A percentile compares a stretch with the other conserved stretches of the same genome.
Evolutionary conservation across 2,797 vertebrate species (phyloP).

Genomic region (Parauchenoglanis punctatus): DNA sequence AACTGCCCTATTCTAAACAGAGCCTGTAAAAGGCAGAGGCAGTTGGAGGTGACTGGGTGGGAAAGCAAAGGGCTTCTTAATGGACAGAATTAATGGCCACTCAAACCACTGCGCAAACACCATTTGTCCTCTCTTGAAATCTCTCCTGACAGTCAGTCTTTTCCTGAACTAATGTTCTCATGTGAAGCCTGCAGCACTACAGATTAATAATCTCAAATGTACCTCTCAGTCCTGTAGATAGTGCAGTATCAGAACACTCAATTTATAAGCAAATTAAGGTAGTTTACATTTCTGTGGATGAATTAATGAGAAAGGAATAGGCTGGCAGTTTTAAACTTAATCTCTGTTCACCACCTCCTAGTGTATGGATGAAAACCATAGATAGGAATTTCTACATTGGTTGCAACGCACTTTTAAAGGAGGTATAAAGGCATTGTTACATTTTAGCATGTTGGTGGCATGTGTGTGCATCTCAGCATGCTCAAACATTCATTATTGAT

Average conservation of each 20-base stretch:
- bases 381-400: not conserved
- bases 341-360: not conserved
- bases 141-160: constrained; percentile 50
- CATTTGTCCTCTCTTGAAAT: constrained; percentile 54
- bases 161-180: constrained; percentile 54
- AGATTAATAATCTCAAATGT: constrained; percentile 37
- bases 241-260: not conserved
- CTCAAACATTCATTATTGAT: not conserved
- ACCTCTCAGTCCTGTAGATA: constrained; percentile 22
- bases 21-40: constrained; percentile 45
- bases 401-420: not conserved
- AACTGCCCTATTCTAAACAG: constrained; percentile 39
- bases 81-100: constrained; percentile 57
- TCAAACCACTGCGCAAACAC: constrained; percentile 55
- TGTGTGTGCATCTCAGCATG: not conserved
- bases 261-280: constrained; percentile 1
- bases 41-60: constrained; percentile 53
- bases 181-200: constrained; percentile 32
- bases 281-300: not conserved
- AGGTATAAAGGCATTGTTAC: not conserved
- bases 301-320: not conserved
- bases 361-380: not conserved
- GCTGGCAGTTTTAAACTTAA: not conserved
- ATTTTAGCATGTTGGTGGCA: not conserved
- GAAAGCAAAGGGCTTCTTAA: constrained; percentile 54